These are phyloP conservation scores for Aphidius gifuensis DNA, from an alignment of 1,140 invertebrate genomes.

Conservation along the genomic window DNA sequence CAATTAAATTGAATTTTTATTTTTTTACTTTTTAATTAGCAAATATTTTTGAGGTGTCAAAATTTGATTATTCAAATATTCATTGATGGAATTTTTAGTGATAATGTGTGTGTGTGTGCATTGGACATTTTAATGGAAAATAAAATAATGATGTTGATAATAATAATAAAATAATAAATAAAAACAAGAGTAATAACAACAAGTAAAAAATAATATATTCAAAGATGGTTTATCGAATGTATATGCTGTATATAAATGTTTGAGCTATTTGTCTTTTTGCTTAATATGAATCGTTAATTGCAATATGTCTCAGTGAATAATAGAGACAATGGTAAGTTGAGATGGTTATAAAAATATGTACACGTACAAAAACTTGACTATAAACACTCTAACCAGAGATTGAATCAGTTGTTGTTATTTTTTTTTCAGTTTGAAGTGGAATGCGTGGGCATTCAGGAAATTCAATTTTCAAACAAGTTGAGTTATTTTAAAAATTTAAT, in stretches of 20 bases:
- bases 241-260: background rate
- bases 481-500: background rate
- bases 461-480: background rate
- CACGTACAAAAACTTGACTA: no score
- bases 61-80: no score
- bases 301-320: constrained; percentile 12
- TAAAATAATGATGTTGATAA: constrained; percentile 1
- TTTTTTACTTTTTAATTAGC: background rate
- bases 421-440: background rate
- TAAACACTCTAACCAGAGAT: background rate
- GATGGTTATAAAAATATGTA: background rate
- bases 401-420: constrained; percentile 1
- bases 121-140: background rate
- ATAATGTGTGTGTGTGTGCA: no score
- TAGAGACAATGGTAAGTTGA: constrained; percentile 20
- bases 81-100: no score
- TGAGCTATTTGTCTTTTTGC: constrained; percentile 20
- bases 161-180: constrained; percentile 7
- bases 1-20: background rate
- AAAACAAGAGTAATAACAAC: background rate
- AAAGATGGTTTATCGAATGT: constrained; percentile 9
- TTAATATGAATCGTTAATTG: constrained; percentile 24
- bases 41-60: background rate
- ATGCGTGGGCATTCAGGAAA: constrained; percentile 10
- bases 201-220: constrained; percentile 2